These are phyloP conservation scores for Charina bottae DNA, from an alignment of 2,113 vertebrate genomes.

Conservation along the genomic window DNA sequence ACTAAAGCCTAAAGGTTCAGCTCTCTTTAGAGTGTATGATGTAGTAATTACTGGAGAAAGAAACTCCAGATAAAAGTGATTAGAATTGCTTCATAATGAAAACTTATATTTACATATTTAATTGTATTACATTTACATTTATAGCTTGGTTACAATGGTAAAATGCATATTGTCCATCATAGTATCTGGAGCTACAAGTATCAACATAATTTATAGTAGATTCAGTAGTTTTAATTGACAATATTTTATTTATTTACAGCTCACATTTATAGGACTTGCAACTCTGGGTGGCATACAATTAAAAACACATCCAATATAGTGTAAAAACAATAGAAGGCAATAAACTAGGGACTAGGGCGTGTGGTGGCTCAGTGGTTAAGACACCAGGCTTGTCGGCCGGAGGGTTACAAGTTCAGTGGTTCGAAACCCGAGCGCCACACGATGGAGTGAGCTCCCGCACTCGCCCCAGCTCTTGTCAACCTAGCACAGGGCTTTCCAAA, in stretches of 20 bases:
- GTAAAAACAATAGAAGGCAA: not conserved
- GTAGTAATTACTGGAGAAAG: not conserved
- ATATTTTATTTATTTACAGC: not conserved
- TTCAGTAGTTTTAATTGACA: not conserved
- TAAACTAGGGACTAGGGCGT: not conserved
- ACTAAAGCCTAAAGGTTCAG: not conserved
- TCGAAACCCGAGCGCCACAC: too few species aligned
- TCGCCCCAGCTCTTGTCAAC: too few species aligned
- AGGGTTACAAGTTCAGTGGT: too few species aligned
- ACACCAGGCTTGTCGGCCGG: too few species aligned
- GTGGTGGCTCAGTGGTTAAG: too few species aligned
- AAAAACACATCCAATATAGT: not conserved
- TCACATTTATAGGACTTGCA: not conserved
- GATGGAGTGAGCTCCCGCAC: too few species aligned
- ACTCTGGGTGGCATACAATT: not conserved
- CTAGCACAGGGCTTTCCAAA: too few species aligned
- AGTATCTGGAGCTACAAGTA: not conserved
- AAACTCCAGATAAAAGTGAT: not conserved
- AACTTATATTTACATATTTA: not conserved
- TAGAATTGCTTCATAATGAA: conserved; percentile 1
- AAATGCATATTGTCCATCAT: not conserved
- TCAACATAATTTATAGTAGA: not conserved
- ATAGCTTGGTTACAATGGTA: not conserved
- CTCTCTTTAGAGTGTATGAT: not conserved
- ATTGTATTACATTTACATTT: too few species aligned